phyloP scores from a whole-genome alignment of 2,888 invertebrate genomes.

The Caradrina clavipalpis region DNA sequence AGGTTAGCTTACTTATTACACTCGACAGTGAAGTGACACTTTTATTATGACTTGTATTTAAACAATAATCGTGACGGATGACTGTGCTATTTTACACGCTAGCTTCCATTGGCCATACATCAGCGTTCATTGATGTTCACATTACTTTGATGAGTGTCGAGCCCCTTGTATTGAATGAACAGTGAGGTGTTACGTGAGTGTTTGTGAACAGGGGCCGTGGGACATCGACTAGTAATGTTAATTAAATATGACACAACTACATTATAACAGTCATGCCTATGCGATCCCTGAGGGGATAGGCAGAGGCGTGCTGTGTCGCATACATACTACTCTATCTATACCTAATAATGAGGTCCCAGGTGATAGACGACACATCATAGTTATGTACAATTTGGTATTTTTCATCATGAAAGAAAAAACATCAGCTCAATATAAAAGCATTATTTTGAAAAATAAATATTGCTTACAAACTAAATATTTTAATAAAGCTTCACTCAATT shows the following conservation, averaged over 20 bases:
- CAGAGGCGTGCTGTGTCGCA: constrained; percentile 35
- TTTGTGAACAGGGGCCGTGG: constrained; percentile 9
- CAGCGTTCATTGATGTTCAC: constrained; percentile 32
- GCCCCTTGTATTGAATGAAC: constrained; percentile 24
- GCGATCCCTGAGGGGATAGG: constrained; percentile 27
- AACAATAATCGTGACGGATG: constrained; percentile 26
- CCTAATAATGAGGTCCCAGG: constrained; percentile 32
- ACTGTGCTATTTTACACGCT: constrained; percentile 8
- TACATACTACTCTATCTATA: constrained; percentile 16
- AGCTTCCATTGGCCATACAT: constrained; percentile 10
- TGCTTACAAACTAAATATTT: constrained; percentile 5
- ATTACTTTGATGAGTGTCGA: constrained; percentile 25
- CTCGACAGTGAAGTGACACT: not conserved
- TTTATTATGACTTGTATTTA: constrained; percentile 17
- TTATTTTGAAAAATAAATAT: not conserved
- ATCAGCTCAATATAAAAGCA: not conserved
- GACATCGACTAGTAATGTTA: constrained; percentile 41
- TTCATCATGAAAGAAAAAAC: not conserved
- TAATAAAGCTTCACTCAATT: not conserved
- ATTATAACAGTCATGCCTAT: constrained; percentile 30
- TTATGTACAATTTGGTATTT: not conserved
- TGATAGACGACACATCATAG: not conserved
- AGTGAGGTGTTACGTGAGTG: constrained; percentile 1
- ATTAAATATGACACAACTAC: constrained; percentile 51
- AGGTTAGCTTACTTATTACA: not conserved